Percentiles rank a stretch among this genome's conserved stretches.
Evolutionary conservation across 2,888 invertebrate genomes (phyloP).

Genomic region (Hypsopygia costalis): DNA sequence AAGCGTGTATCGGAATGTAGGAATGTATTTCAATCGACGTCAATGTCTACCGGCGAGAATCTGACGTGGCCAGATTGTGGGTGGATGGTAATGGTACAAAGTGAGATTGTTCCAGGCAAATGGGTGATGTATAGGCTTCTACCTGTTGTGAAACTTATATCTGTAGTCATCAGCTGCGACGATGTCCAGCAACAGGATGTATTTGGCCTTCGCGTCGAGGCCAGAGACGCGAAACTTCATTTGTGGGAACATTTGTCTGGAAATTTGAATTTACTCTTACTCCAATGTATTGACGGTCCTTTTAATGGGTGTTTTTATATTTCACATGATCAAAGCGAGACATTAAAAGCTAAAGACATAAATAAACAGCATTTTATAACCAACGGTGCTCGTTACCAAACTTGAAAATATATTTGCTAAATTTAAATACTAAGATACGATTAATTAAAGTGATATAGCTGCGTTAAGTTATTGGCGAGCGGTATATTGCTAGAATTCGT

Average conservation of each 20-base stretch:
- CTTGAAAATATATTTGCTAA: background rate
- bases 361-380: constrained; percentile 1
- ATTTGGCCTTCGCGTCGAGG: constrained; percentile 99
- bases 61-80: constrained; percentile 6
- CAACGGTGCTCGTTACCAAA: constrained; percentile 13
- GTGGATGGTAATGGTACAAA: constrained; percentile 13
- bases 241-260: constrained; percentile 99
- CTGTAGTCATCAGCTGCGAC: constrained; percentile 99
- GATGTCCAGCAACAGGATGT: constrained; percentile 99
- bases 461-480: too few relatives aligned
- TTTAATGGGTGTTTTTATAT: background rate
- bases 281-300: constrained; percentile 2
- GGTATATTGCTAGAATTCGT: too few relatives aligned
- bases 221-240: constrained; percentile 99
- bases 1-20: constrained; percentile 59
- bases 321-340: background rate
- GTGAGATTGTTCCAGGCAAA: constrained; percentile 15
- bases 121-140: constrained; percentile 36
- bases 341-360: constrained; percentile 3
- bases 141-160: constrained; percentile 98
- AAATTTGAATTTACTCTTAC: constrained; percentile 58
- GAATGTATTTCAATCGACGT: constrained; percentile 63
- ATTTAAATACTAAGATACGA: too few relatives aligned
- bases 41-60: constrained; percentile 41
- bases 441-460: too few relatives aligned